Evolutionary conservation across 2,113 vertebrate species (phyloP), one percentile per base, ranked within the genome.

Genomic region (Campylomormyrus numenius): DNA sequence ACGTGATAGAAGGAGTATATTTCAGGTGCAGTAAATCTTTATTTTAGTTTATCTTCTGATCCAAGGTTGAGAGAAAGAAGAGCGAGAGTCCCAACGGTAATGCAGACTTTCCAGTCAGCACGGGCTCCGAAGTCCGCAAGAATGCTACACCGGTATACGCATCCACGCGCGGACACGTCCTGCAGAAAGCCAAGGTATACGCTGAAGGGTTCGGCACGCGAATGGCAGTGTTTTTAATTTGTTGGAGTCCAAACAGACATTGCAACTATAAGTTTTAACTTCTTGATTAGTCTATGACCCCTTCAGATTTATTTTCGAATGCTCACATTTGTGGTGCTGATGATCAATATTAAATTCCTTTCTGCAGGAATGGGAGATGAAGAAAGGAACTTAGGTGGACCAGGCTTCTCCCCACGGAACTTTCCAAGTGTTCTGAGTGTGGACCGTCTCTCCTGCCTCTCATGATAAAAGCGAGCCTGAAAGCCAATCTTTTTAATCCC

Each of bases 111-210:
- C 97, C 98, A 0, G 96, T 98, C 88, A 99, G 98, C 91, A 96
- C 96, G 77, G 97, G 97, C 3, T 96, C 97, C 0, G 98, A 99
- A 94, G 93, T 99, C 89, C 96, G 96, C 90, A 99, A 98, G 90
- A 97, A 97, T 3, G 96, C 97, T 56, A 97, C 97, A 0, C 97
- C 98, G 89, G 95, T 98, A 15, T 94, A 95, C 89, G 93, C 96
- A 84, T 95, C 98, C 90, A 96, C 95, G 89, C 97, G 96, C 91
- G 98, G 97, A 46, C 98, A 96, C 0, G 98, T 99, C 94, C 96
- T 99, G 93, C 95, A 97, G 93, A 99, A 98, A 90, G 97, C 98
- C 89, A 99, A 99, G 98, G 98, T 99, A 94, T 3, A 9, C 11
- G 4, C 39, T 3, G 27, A 52, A 24, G 4, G 31, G 2, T 39